Evolutionary conservation across 64 coral and sea anemone genomes (phyloP).

Genomic region (Acropora tenuis): DNA sequence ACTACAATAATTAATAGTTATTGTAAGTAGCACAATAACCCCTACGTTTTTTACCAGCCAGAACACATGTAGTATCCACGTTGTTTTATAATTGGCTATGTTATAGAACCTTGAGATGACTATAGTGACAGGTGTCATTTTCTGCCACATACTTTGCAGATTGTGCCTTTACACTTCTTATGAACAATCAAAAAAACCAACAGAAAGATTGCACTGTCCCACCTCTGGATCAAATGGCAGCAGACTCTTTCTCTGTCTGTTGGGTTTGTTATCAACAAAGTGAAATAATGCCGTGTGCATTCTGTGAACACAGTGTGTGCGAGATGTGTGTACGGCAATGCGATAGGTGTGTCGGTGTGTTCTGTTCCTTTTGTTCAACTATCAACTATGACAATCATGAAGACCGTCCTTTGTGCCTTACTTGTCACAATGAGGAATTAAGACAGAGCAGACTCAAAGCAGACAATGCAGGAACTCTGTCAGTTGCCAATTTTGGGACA

Average conservation of each 20-base stretch:
- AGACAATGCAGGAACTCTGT: background rate
- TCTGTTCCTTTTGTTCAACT: conserved; percentile 85
- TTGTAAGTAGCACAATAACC: too few species aligned
- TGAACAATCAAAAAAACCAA: conserved; percentile 72
- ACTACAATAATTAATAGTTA: too few species aligned
- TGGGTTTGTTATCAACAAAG: conserved; percentile 75
- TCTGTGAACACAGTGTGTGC: conserved; percentile 86
- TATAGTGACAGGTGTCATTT: background rate
- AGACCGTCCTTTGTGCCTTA: conserved; percentile 81
- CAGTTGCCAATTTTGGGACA: background rate
- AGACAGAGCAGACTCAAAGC: conserved; percentile 49
- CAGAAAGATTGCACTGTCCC: background rate
- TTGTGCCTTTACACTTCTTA: conserved; percentile 77
- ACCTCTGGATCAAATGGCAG: background rate
- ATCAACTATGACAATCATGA: conserved; percentile 86
- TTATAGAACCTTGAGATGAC: too few species aligned
- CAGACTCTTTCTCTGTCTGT: conserved; percentile 54
- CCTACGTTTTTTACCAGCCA: too few species aligned
- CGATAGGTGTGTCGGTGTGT: conserved; percentile 83
- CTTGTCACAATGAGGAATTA: conserved; percentile 82
- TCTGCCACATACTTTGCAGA: conserved; percentile 22
- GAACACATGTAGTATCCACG: too few species aligned
- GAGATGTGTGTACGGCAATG: conserved; percentile 96
- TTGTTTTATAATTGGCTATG: too few species aligned
- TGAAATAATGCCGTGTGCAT: conserved; percentile 88